Evolutionary conservation across 2,888 invertebrate species (phyloP), one percentile per base, ranked within the genome.

Genomic region (Ypsolopha sequella): DNA sequence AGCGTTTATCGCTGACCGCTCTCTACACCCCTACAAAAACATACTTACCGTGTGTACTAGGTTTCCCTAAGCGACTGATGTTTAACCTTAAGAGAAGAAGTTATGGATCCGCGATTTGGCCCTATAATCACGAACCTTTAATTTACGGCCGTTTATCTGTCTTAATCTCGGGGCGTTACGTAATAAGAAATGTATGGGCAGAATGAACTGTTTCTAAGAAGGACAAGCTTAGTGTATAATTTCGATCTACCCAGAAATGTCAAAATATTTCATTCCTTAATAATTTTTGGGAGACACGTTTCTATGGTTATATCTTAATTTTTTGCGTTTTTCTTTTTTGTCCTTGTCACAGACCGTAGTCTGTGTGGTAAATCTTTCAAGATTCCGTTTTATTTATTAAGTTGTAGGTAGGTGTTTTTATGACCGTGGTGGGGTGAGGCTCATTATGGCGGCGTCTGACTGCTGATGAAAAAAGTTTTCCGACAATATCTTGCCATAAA

Each of bases 391-490:
- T 81, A 84, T 84, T 84, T 84, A 86, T 86, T 85, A 85, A 86
- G 86, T 80, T 84, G 84, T 82, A 79, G 78, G 84, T 82, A 79
- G 78, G 71, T 73, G 76, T 79, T 84, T 82, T 86, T 85, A 85
- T 79, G 86, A 81, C 63, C 34, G 38, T 6, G 63, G 68, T 77
- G 72, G 77, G 70, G 76, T 74, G 73, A 80, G 80, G 73, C 79
- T 82, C 82, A 80, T 81, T 84, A 82, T 78, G 60, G 63, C 11
- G 43, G 71, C 72, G 73, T 70, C 68, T 60, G 61, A 62, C 62
- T 70, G 72, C 70, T 72, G 79, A 82, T 82, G 82, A 84, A 85
- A 85, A 85, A 86, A 85, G 76, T 85, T 85, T 82, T 76, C 73
- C 72, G 67, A 55, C 8, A 34, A 9, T 45, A 11, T 11, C 24